phyloP scores from a whole-genome alignment of 2,113 vertebrate species.

The Argyrosomus japonicus region DNA sequence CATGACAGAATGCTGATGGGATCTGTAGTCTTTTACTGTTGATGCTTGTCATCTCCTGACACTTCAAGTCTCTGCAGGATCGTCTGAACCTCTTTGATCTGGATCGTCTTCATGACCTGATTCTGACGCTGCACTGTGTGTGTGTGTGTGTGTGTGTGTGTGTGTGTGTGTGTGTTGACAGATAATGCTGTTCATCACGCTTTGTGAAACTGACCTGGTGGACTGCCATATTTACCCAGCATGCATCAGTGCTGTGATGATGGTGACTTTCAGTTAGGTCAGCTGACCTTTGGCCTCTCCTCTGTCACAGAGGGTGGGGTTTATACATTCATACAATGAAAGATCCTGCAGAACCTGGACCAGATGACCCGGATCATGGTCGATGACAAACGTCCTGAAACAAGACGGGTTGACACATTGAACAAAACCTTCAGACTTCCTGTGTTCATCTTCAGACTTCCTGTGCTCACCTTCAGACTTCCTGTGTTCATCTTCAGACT shows the following conservation, averaged over 20 bases:
- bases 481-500: too few relatives aligned
- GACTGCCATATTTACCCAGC: constrained; percentile 32
- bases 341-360: background rate
- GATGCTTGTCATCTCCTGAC: background rate
- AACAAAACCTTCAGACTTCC: too few relatives aligned
- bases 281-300: constrained; percentile 19
- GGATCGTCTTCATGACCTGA: constrained; percentile 2
- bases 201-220: constrained; percentile 17
- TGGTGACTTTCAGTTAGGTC: constrained; percentile 10
- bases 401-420: too few relatives aligned
- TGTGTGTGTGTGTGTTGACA: constrained; percentile 13
- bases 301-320: background rate
- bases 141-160: constrained; percentile 11
- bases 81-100: constrained; percentile 37
- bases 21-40: background rate
- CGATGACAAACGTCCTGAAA: background rate
- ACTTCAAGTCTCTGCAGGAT: constrained; percentile 12
- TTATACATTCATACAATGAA: background rate
- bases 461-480: too few relatives aligned
- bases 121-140: constrained; percentile 19
- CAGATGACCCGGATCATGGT: background rate
- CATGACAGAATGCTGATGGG: background rate
- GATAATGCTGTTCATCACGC: constrained; percentile 7
- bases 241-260: constrained; percentile 35
- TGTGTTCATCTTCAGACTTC: too few relatives aligned